Evolutionary conservation across 2,113 vertebrate genomes (phyloP).

Genomic region (Zootoca vivipara): DNA sequence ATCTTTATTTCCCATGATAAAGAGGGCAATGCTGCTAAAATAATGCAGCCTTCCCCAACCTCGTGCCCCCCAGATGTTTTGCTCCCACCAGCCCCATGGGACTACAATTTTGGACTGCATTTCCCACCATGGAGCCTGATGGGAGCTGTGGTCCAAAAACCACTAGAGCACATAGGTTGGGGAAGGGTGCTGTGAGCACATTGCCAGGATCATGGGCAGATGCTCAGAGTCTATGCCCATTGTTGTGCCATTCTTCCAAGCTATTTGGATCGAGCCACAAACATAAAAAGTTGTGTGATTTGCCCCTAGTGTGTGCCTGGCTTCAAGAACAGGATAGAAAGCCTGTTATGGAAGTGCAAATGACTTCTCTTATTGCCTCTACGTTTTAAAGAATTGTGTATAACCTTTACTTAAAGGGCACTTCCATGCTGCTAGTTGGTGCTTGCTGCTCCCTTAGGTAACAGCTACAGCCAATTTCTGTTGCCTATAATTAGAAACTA

Average conservation of each 20-base stretch:
- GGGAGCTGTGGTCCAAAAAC: no score
- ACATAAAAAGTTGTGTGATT: no score
- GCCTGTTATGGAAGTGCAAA: not conserved
- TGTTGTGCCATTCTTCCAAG: not conserved
- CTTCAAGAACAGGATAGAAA: not conserved
- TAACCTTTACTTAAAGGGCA: conserved; percentile 4
- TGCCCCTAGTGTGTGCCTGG: not conserved
- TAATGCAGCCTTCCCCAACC: not conserved
- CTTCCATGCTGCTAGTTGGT: not conserved
- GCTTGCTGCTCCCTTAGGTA: not conserved
- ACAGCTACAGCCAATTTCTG: conserved; percentile 1
- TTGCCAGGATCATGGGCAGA: not conserved
- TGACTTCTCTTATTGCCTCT: not conserved
- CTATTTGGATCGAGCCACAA: not conserved
- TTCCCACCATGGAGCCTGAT: no score
- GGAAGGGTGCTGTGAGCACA: not conserved
- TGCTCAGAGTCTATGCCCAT: not conserved
- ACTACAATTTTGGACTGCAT: no score
- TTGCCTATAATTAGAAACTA: conserved; percentile 2
- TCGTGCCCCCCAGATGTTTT: no score
- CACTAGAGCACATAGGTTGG: not conserved
- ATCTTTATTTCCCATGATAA: not conserved
- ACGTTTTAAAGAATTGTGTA: not conserved
- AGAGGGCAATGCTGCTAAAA: not conserved
- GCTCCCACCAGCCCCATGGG: no score